Conservation (phyloP, 2,797 vertebrate species). For the Dendrocincla fuliginosa region DNA sequence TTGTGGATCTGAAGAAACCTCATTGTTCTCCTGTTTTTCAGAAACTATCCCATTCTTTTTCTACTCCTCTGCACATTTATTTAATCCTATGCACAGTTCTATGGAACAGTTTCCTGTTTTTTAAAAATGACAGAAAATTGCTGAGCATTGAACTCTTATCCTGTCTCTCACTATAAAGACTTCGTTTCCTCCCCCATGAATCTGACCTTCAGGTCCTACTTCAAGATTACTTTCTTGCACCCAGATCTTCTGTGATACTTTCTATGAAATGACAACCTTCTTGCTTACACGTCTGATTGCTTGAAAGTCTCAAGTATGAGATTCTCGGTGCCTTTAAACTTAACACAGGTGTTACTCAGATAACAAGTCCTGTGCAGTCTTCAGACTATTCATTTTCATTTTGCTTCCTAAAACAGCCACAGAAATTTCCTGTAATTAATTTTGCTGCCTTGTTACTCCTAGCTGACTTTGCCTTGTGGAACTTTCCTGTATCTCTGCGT, state of each 20-base stretch:
- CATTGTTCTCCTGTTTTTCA: neutral
- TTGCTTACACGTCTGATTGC: neutral
- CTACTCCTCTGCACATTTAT: neutral
- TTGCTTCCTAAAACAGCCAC: neutral
- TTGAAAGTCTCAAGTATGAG: neutral
- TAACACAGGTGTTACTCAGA: neutral
- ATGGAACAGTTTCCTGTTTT: neutral
- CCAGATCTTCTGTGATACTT: neutral
- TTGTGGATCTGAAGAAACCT: neutral
- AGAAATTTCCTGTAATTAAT: neutral
- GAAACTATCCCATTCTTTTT: neutral
- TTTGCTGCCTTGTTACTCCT: neutral
- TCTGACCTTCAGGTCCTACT: neutral
- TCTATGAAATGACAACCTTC: neutral
- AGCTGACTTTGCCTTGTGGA: neutral
- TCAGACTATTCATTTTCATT: neutral
- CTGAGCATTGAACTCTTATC: neutral
- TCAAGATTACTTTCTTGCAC: neutral
- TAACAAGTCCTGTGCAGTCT: neutral
- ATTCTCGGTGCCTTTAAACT: neutral
- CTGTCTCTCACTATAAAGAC: neutral
- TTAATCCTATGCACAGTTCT: neutral
- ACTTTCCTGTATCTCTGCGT: neutral
- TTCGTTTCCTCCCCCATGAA: neutral
- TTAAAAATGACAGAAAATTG: neutral